Base-by-base conservation (phyloP, 2,888 invertebrate species). In the Drosophila ustulata region DNA sequence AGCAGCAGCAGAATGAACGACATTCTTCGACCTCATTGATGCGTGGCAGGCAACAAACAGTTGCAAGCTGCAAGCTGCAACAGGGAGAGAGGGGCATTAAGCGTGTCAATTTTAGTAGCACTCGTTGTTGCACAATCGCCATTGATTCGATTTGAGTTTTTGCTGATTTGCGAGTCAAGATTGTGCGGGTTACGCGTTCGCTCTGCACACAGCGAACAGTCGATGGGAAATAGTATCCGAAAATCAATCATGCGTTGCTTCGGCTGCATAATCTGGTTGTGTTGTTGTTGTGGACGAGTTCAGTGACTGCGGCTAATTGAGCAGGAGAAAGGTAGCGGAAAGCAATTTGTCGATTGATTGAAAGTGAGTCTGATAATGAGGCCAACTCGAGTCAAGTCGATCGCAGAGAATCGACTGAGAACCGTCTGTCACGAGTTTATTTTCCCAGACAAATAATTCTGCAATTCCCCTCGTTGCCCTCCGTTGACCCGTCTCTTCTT, bases 311-410 rank as follows among this genome's bases (percentile, higher is more conserved):
- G 74, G 77, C 80, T 86, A 82, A 83, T 88, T 80, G 80, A 80
- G 74, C 68, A 64, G 59, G 83, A 66, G 87, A 83, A 83, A 82
- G 82, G 88, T 82, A 87, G 88, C 82, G 88, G 75, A 69, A 82
- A 88, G 77, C 80, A 73, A 78, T 85, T 88, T 85, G 86, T 88
- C 86, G 85, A 70, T 70, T 85, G 82, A 82, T 82, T 85, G 85
- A 82, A 82, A 82, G 82, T 73, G 82, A 88, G 62, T 79, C 75
- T 82, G 72, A 57, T 78, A 75, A 75, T 77, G 62, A 57, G 63
- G 62, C 32, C 55, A 55, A 55, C 32, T 55, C 43, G 28, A 53
- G 53, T 4, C 18, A 28, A 53, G 18, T 53, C 41, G 30, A 23
- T 41, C 11, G 28, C 28, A 53, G 18, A 18, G 34, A 34, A 34